Percentiles rank a stretch among this genome's conserved stretches.
phyloP scores from a whole-genome alignment of 2,888 invertebrate genomes.

The Hyposoter dolosus region DNA sequence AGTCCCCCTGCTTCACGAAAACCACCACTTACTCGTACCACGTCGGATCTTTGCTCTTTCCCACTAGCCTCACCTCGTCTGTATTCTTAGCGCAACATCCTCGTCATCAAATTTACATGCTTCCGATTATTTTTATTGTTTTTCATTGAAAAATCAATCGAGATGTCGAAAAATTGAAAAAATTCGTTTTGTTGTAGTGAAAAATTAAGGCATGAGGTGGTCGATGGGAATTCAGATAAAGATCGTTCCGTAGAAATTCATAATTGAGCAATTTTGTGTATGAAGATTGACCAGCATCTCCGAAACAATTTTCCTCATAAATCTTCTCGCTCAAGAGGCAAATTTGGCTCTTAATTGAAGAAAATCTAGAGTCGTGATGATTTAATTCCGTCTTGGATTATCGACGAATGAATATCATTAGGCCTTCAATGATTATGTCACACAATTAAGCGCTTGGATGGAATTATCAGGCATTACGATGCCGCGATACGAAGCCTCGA shows the following conservation, averaged over 20 bases:
- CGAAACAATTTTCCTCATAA: not conserved
- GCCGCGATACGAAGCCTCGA: constrained; percentile 15
- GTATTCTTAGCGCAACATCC: constrained; percentile 47
- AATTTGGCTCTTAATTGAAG: not conserved
- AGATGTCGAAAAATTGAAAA: not conserved
- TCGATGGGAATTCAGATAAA: too few relatives aligned
- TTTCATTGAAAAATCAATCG: not conserved
- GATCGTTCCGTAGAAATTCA: too few relatives aligned
- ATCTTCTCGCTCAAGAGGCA: not conserved
- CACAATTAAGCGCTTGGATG: constrained; percentile 24
- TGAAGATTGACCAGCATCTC: not conserved
- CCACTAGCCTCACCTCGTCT: constrained; percentile 56
- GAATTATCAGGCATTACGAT: constrained; percentile 42
- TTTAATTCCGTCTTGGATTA: constrained; percentile 1
- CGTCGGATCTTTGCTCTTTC: constrained; percentile 67
- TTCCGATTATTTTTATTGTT: constrained; percentile 9
- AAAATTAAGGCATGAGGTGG: not conserved
- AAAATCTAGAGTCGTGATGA: not conserved
- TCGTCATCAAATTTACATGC: constrained; percentile 32
- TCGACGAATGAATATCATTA: not conserved
- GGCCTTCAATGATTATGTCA: constrained; percentile 23
- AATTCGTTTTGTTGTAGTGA: not conserved
- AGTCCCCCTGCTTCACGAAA: constrained; percentile 79
- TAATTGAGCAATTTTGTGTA: not conserved
- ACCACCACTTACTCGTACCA: constrained; percentile 84